phyloP scores from a whole-genome alignment of 1,140 invertebrate genomes.

The Hirudo medicinalis region DNA sequence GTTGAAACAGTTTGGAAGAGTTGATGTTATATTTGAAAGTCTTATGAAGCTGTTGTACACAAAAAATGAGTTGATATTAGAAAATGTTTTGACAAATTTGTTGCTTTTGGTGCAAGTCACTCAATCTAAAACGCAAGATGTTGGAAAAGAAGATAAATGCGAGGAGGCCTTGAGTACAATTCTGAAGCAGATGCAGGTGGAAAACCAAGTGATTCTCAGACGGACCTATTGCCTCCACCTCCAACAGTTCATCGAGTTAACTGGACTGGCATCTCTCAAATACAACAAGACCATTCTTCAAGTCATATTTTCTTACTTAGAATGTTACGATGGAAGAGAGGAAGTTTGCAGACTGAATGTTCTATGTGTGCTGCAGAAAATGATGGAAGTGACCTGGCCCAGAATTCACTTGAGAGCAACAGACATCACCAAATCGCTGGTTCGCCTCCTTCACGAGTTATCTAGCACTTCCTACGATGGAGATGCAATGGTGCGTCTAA shows the following conservation, averaged over 20 bases:
- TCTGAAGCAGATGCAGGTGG: not conserved
- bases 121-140: not conserved
- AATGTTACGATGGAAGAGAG: not conserved
- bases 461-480: too few relatives aligned
- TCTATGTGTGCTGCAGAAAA: not conserved
- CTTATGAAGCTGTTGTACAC: not conserved
- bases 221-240: not conserved
- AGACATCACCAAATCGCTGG: too few relatives aligned
- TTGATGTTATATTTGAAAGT: constrained; percentile 3
- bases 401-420: not conserved
- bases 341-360: not conserved
- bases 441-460: too few relatives aligned
- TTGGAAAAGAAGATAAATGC: not conserved
- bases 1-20: not conserved
- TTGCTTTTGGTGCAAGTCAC: not conserved
- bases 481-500: too few relatives aligned
- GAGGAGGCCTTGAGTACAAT: not conserved
- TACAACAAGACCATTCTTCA: not conserved
- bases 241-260: not conserved
- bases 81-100: not conserved
- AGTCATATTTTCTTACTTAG: not conserved
- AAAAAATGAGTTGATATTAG: not conserved
- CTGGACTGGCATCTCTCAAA: not conserved
- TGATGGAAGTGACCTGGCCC: constrained; percentile 1
- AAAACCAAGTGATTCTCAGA: constrained; percentile 2